Evolutionary conservation across 2,113 vertebrate species (phyloP), one percentile per base, ranked within the genome.

Genomic region (Scalopus aquaticus): DNA sequence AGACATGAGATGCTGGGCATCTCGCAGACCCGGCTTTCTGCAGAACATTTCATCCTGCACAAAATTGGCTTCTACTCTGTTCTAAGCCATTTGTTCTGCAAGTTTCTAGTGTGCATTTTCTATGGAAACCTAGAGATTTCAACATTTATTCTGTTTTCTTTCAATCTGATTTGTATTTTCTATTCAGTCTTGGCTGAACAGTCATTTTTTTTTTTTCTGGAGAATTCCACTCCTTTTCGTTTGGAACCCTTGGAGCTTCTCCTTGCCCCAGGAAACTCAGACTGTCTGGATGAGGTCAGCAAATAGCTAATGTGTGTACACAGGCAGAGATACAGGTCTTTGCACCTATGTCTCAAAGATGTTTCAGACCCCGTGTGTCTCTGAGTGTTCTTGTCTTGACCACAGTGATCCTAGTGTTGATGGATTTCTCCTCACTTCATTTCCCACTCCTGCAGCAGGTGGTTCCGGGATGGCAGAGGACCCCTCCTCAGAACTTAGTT

Each of bases 401-500:
- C 9, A 37, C 76, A 88, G 12, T 24, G 24, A 89, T 62, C 82
- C 42, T 44, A 54, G n/a, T 69, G 13, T 58, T 79, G 30, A 39
- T 64, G 65, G 51, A 35, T 96, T 72, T 32, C 56, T 60, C 32
- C 30, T 91, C 17, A 13, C 42, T 70, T 69, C 44, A 30, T 49
- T 3, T 37, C 32, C 62, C 67, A 32, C 32, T 78, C 44, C 1
- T 49, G 8, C 2, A 28, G 49, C 24, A 32, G 28, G 24, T 5
- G 49, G 86, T 96, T 81, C 42, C 80, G 58, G 32, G 28, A 24
- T 26, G 10, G 19, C 81, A 96, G n/a, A 91, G 39, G 91, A 70
- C 65, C 88, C 88, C 22, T 77, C 82, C 39, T 88, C 65, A 58
- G 51, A 62, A 90, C 79, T 96, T 96, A 91, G 93, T 54, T 96